Base-by-base conservation (phyloP, 2,797 vertebrate species). In the Sparidentex hasta region DNA sequence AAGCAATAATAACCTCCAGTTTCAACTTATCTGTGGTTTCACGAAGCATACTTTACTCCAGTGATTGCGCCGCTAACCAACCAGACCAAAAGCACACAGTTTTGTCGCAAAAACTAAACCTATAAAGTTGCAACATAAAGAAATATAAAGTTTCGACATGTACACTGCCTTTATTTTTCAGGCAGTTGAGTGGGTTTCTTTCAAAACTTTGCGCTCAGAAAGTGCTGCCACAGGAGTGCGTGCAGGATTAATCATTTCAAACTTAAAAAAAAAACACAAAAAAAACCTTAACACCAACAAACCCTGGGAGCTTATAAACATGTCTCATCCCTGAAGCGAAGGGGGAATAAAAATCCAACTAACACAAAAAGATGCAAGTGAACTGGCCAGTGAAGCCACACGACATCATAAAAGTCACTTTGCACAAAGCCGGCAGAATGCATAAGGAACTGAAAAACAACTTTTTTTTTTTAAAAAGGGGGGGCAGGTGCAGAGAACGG, bases 361-460 rank as follows among this genome's bases (percentile, higher is more conserved):
- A 47, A 77, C 51, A 65, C 20, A 44, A 63, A 57, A 50, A 21
- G 14, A 79, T 52, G 20, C 43, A 6, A 27, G 44, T 38, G 23
- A 47, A 61, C 17, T 43, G 41, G 59, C 47, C 54, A 68, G 52
- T 43, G 62, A 78, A 74, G 80, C 27, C 38, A 44, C 48, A 68
- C 12, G 20, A 71, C 41, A 63, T 54, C 41, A 66, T 38, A 74
- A 80, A 67, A 63, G 41, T 58, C 33, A 57, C 12, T n/a, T 50
- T n/a, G 55, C 55, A 62, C 25, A 70, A 80, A 63, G 54, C 41
- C 48, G 61, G 56, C 38, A 72, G 38, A 80, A 81, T n/a, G 43
- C 66, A 83, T 12, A 58, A 78, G 71, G 59, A 43, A 61, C 51
- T 52, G 20, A 70, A 82, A 80, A 23, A 48, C 9, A 65, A 62